These are phyloP conservation scores for Lamprologus speciosus DNA, from an alignment of 2,113 vertebrate species.

Conservation along the genomic window DNA sequence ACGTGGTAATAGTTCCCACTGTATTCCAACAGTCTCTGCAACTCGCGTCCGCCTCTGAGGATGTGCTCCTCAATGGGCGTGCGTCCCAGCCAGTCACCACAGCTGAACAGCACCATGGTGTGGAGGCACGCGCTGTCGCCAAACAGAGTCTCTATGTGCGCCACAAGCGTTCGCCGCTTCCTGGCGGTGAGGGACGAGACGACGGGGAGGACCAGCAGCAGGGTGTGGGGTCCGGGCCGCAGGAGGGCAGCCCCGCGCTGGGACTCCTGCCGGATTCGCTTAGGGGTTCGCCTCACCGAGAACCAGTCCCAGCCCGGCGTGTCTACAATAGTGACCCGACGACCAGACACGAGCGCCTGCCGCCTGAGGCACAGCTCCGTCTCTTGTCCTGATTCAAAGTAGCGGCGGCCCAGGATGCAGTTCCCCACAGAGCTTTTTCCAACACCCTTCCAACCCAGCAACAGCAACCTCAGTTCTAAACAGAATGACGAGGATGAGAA, in stretches of 20 bases:
- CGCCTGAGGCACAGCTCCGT: constrained; percentile 62
- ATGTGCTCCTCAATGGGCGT: constrained; percentile 74
- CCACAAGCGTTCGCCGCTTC: constrained; percentile 66
- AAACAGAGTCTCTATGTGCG: constrained; percentile 70
- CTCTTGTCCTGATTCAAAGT: constrained; percentile 67
- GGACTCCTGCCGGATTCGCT: constrained; percentile 64
- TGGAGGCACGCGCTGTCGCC: constrained; percentile 63
- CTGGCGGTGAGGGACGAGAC: constrained; percentile 69
- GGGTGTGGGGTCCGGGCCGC: constrained; percentile 69
- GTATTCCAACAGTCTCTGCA: constrained; percentile 67
- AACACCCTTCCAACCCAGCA: constrained; percentile 73
- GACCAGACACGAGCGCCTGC: constrained; percentile 66
- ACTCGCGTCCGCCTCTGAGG: constrained; percentile 62
- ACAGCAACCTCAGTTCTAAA: constrained; percentile 64
- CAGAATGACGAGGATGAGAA: background rate
- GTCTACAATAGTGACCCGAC: constrained; percentile 70
- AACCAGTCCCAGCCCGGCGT: constrained; percentile 76
- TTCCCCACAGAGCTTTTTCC: constrained; percentile 74
- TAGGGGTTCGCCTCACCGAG: constrained; percentile 62
- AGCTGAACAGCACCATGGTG: constrained; percentile 74
- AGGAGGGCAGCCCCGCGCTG: constrained; percentile 67
- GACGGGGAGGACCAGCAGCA: constrained; percentile 70
- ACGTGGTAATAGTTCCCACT: constrained; percentile 74
- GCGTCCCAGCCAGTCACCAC: constrained; percentile 70
- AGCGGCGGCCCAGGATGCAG: constrained; percentile 64